Conservation (phyloP, 2,797 vertebrate genomes). For the Enteromius thamalakanensis region DNA sequence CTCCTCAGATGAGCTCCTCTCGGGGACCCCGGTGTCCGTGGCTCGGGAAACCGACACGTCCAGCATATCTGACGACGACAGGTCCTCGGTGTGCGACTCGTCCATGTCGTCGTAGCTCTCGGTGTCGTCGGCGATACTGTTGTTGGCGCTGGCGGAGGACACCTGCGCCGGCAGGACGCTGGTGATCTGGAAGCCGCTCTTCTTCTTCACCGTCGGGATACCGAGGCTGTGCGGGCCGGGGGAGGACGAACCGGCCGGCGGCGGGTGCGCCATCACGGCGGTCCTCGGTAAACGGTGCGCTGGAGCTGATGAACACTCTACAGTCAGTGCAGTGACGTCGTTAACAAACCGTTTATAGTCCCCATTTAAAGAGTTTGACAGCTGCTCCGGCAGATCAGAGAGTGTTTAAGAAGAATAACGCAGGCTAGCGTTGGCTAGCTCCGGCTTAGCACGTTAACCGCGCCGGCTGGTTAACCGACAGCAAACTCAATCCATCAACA, state of each 20-base stretch:
- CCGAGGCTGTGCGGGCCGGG: conserved; percentile 82
- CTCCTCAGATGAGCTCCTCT: conserved; percentile 96
- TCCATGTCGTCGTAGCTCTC: conserved; percentile 98
- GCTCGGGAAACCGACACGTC: conserved; percentile 90
- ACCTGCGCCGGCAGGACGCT: conserved; percentile 96
- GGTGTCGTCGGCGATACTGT: conserved; percentile 95
- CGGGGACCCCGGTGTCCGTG: conserved; percentile 88
- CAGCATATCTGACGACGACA: conserved; percentile 94
- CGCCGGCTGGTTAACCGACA: conserved; percentile 50
- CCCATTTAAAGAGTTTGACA: conserved; percentile 34
- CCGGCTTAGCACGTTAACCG: conserved; percentile 49
- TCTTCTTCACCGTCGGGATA: conserved; percentile 93
- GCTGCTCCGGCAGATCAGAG: not conserved
- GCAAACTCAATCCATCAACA: conserved; percentile 38
- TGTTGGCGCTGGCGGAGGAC: conserved; percentile 92
- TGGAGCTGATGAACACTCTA: conserved; percentile 61
- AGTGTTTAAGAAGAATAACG: not conserved
- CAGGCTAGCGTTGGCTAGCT: conserved; percentile 35
- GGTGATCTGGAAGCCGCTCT: conserved; percentile 98
- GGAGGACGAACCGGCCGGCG: conserved; percentile 72
- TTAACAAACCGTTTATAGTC: conserved; percentile 6
- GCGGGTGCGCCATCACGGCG: conserved; percentile 75
- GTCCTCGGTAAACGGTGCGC: conserved; percentile 43
- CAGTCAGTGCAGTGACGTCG: conserved; percentile 38
- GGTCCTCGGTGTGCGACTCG: conserved; percentile 95